Percentiles rank a stretch among this genome's conserved stretches.
phyloP scores from a whole-genome alignment of 1,140 invertebrate species.

The silkworm (Bombyx mori) region DNA sequence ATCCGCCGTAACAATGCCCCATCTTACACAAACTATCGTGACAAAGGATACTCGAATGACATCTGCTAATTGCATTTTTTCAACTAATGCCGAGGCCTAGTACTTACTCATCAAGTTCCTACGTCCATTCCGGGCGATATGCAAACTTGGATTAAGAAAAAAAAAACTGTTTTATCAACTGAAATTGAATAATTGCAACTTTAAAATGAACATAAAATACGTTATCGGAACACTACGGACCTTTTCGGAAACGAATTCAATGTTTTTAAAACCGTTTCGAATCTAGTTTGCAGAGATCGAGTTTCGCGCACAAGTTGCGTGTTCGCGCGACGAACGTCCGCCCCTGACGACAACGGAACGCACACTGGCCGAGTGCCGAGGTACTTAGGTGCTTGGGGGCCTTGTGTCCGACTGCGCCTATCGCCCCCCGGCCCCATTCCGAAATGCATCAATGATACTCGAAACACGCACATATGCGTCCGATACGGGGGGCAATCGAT shows the following conservation, averaged over 20 bases:
- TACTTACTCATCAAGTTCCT: conserved; percentile 63
- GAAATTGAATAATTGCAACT: conserved; percentile 23
- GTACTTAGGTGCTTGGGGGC: conserved; percentile 34
- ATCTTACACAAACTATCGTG: conserved; percentile 40
- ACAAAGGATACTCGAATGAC: conserved; percentile 60
- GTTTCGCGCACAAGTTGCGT: conserved; percentile 52
- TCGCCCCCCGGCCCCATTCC: conserved; percentile 53
- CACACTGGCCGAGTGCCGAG: conserved; percentile 39
- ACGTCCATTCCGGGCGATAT: conserved; percentile 56
- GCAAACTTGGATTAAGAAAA: conserved; percentile 42
- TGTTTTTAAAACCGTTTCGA: conserved; percentile 16
- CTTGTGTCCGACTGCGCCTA: conserved; percentile 51
- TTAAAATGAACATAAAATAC: conserved; percentile 21
- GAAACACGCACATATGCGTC: conserved; percentile 55
- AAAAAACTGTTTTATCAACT: conserved; percentile 41
- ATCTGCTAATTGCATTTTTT: conserved; percentile 63
- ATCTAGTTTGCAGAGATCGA: conserved; percentile 32
- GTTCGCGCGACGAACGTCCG: conserved; percentile 35
- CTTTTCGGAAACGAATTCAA: conserved; percentile 26
- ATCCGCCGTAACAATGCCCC: conserved; percentile 57
- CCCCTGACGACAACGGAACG: conserved; percentile 30
- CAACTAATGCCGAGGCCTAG: conserved; percentile 58
- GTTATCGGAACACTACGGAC: conserved; percentile 42
- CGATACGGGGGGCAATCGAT: conserved; percentile 49
- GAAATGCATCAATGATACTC: conserved; percentile 68